Evolutionary conservation across 2,888 invertebrate genomes (phyloP).

Genomic region (Dichetophora obliterata): DNA sequence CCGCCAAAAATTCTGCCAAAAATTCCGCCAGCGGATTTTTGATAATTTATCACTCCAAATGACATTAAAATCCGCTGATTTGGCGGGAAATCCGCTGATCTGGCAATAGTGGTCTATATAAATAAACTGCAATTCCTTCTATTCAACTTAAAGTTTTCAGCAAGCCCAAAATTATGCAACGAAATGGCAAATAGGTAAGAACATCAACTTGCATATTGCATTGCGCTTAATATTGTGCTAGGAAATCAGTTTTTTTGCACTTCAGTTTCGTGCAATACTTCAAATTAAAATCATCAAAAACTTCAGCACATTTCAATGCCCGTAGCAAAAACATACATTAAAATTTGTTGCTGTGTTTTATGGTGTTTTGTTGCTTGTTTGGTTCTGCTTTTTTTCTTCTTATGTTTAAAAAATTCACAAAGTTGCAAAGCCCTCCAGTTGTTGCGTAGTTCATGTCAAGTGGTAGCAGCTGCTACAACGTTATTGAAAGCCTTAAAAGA

Average conservation of each 20-base stretch:
- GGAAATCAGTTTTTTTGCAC: neutral
- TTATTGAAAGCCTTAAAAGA: constrained; percentile 8
- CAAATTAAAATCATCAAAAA: constrained; percentile 35
- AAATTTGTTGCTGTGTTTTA: constrained; percentile 37
- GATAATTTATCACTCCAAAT: too few species aligned
- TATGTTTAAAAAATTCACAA: constrained; percentile 6
- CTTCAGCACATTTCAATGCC: constrained; percentile 45
- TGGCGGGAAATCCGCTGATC: too few species aligned
- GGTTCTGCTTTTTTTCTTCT: constrained; percentile 39
- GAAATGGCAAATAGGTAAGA: neutral
- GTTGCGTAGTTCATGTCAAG: constrained; percentile 61
- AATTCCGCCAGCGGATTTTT: too few species aligned
- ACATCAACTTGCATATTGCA: neutral
- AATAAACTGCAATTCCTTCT: too few species aligned
- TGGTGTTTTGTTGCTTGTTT: constrained; percentile 25
- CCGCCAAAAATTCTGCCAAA: too few species aligned
- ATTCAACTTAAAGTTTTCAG: neutral
- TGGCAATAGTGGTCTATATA: too few species aligned
- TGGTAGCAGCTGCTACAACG: constrained; percentile 57
- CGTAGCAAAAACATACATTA: constrained; percentile 57
- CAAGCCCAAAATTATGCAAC: neutral
- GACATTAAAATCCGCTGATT: too few species aligned
- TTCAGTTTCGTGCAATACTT: neutral
- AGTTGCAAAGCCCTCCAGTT: constrained; percentile 60
- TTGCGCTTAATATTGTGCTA: neutral